phyloP scores from a whole-genome alignment of 2,113 vertebrate species.

The Oxygymnocypris stewartii region DNA sequence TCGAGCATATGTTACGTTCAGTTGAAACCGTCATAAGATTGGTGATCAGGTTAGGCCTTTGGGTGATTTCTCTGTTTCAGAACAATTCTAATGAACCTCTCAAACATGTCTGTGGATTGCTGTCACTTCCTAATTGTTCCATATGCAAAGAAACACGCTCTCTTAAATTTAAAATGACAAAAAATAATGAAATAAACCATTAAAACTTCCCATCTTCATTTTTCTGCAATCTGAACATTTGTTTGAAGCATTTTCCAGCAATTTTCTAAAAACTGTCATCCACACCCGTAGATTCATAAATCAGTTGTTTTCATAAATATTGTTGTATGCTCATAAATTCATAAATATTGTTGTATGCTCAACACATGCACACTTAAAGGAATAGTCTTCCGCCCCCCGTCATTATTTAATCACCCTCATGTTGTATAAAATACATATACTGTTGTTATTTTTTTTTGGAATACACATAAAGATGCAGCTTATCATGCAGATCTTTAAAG shows the following conservation, averaged over 20 bases:
- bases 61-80: slow-evolving; percentile 53
- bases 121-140: slow-evolving; percentile 48
- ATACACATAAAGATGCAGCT: not conserved
- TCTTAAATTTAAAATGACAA: slow-evolving; percentile 51
- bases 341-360: not conserved
- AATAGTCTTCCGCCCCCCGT: not conserved
- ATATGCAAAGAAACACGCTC: slow-evolving; percentile 45
- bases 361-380: not conserved
- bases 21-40: slow-evolving; percentile 40
- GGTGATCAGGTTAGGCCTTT: slow-evolving; percentile 49
- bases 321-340: not conserved
- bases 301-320: not conserved
- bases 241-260: slow-evolving; percentile 6
- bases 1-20: slow-evolving; percentile 51
- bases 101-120: slow-evolving; percentile 39
- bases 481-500: not conserved
- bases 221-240: not conserved
- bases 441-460: not conserved
- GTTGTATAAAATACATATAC: not conserved
- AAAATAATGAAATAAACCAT: slow-evolving; percentile 38
- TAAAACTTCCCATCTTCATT: not conserved
- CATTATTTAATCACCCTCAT: slow-evolving; percentile 8
- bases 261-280: slow-evolving; percentile 4
- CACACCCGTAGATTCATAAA: not conserved
- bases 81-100: slow-evolving; percentile 50